Evolutionary conservation across 2,888 invertebrate species (phyloP).

Genomic region (Pyrrhosoma nymphula): DNA sequence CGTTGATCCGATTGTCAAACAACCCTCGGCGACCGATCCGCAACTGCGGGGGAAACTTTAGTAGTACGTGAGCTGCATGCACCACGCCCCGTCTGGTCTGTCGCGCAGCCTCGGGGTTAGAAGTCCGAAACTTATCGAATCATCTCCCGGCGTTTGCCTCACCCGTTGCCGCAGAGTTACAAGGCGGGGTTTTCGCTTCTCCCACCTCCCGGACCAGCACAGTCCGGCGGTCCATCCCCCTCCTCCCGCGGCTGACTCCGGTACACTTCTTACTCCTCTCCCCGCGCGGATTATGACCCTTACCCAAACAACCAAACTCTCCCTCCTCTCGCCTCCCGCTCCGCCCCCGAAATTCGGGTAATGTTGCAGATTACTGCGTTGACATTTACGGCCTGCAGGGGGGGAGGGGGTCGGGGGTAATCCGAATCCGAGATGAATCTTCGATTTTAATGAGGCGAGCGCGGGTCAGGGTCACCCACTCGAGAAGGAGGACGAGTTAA

Average conservation of each 20-base stretch:
- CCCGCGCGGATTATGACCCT: no score
- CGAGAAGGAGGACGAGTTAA: neutral
- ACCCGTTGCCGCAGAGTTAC: no score
- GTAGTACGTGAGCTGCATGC: neutral
- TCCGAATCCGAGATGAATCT: constrained; percentile 21
- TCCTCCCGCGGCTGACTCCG: neutral
- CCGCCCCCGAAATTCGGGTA: neutral
- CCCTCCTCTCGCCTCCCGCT: no score
- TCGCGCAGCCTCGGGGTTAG: neutral
- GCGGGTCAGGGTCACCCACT: neutral
- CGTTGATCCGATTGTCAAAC: neutral
- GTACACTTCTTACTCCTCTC: neutral
- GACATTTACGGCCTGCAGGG: neutral
- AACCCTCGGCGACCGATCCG: neutral
- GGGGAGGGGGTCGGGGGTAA: no score
- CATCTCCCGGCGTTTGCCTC: neutral
- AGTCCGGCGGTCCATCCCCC: neutral
- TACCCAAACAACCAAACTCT: no score
- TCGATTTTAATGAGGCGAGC: neutral
- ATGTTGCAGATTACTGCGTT: neutral
- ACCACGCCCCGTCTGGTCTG: neutral
- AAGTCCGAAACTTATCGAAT: neutral
- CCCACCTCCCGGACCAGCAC: no score
- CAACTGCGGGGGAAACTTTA: neutral
- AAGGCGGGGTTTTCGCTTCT: no score